Evolutionary conservation across 37 sponge, comb jelly and placozoan genomes (phyloP), one percentile per base, ranked within the genome.

Genomic region (Beroe ovata): DNA sequence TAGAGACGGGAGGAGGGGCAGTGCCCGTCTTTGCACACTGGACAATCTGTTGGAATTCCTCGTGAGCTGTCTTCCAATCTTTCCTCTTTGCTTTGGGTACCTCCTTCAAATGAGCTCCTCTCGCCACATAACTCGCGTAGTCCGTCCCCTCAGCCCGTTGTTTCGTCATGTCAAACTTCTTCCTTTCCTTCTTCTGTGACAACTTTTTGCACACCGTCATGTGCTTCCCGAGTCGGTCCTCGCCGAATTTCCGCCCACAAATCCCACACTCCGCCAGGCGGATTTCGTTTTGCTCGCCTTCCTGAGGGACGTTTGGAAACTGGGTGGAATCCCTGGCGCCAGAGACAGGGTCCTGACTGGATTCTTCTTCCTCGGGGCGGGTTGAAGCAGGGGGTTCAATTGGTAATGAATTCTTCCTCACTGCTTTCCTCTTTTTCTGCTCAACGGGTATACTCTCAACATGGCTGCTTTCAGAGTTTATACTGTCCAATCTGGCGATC

Each of bases 1-100:
- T 62, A 26, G 23, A 20, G 29, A 62, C 63, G 8, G 63, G 63
- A 16, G 63, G 63, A 25, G 63, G 28, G 29, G 63, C 19, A 4
- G 29, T 23, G 4, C 63, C 63, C 21, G 63, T 62, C 29, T 25
- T 62, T 6, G 63, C 63, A 25, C 63, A 62, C 63, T 62, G 23
- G 4, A 62, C 63, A n/a, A 62, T 62, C 63, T 62, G 63, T 16
- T 62, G 63, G 63, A 62, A 62, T 25, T 62, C 63, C 23, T 62
- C 19, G 21, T 62, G 63, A 26, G 63, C 63, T 28, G 23, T 62
- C 29, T 62, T 62, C 63, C 63, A 62, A 4, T 25, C 63, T 23
- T 25, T 62, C 63, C 28, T 4, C 20, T 62, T 62, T 62, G 63
- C 28, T 62, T 62, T 62, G 63, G 23, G 23, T 28, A n/a, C 22